Evolutionary conservation across 2,113 vertebrate genomes (phyloP).

Genomic region (Colaptes auratus): DNA sequence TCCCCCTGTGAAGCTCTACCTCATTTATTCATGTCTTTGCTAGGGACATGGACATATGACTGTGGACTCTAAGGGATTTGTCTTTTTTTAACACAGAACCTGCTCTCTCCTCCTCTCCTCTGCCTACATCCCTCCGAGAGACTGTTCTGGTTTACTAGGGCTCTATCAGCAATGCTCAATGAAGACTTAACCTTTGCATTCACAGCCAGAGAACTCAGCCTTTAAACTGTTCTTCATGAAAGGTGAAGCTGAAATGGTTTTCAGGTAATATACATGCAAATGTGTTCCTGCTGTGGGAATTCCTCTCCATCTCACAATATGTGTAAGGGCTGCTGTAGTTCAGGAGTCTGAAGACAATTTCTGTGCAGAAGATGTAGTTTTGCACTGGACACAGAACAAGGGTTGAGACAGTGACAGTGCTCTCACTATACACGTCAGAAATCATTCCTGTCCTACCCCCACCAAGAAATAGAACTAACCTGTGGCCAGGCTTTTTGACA

Average conservation of each 20-base stretch:
- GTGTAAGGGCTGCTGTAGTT: neutral
- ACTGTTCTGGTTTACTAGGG: neutral
- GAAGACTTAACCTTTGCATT: constrained; percentile 44
- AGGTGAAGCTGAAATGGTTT: constrained; percentile 35
- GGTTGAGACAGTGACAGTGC: neutral
- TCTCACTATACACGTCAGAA: neutral
- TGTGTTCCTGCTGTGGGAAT: neutral
- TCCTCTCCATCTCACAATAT: neutral
- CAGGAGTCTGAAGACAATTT: neutral
- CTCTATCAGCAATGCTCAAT: neutral
- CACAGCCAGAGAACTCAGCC: constrained; percentile 11
- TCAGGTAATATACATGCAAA: constrained; percentile 14
- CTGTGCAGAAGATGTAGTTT: constrained; percentile 5
- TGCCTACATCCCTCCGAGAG: neutral
- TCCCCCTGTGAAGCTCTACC: constrained; percentile 37
- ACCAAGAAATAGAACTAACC: neutral
- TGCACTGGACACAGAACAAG: neutral
- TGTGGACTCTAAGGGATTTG: neutral
- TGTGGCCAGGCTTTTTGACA: neutral
- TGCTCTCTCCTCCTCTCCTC: neutral
- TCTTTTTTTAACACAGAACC: constrained; percentile 17
- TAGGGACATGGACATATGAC: neutral
- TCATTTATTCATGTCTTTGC: constrained; percentile 26
- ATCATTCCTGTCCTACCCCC: neutral
- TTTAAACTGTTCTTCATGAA: constrained; percentile 43